A percentile compares a stretch with the other conserved stretches of the same genome.
These are phyloP conservation scores for Heterodera carotae DNA, from an alignment of 1,140 invertebrate species.

Conservation along the genomic window DNA sequence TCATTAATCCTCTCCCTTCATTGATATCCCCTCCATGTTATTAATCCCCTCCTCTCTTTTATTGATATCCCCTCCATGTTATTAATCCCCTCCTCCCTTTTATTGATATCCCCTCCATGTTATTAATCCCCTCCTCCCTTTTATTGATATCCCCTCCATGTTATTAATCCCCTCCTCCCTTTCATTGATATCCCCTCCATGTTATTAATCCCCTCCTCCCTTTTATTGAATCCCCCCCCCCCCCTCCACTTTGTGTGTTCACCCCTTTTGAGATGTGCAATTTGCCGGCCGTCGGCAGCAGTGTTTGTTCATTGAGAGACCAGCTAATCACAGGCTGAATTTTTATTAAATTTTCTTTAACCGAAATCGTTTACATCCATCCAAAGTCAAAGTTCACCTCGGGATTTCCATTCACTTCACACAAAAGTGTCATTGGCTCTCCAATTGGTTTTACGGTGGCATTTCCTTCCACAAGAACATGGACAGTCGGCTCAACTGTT, in stretches of 20 bases:
- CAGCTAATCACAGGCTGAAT: conserved; percentile 42
- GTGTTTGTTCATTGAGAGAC: conserved; percentile 41
- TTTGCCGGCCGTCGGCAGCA: conserved; percentile 54
- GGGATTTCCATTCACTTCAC: conserved; percentile 60
- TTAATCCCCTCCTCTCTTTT: too few relatives aligned
- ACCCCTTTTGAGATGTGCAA: conserved; percentile 44
- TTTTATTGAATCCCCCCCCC: too few relatives aligned
- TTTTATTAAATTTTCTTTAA: neutral
- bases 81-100: too few relatives aligned
- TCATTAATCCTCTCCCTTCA: too few relatives aligned
- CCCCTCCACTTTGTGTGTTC: neutral
- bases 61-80: too few relatives aligned
- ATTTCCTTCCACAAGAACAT: conserved; percentile 32
- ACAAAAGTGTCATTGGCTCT: conserved; percentile 51
- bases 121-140: too few relatives aligned
- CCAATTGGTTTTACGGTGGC: conserved; percentile 50
- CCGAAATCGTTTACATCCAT: neutral
- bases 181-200: too few relatives aligned
- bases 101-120: too few relatives aligned
- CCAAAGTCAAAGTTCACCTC: neutral
- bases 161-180: too few relatives aligned
- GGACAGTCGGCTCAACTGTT: conserved; percentile 42
- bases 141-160: too few relatives aligned
- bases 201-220: too few relatives aligned
- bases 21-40: too few relatives aligned